Conservation (phyloP, 2,113 vertebrate species). For the Polyodon spathula region DNA sequence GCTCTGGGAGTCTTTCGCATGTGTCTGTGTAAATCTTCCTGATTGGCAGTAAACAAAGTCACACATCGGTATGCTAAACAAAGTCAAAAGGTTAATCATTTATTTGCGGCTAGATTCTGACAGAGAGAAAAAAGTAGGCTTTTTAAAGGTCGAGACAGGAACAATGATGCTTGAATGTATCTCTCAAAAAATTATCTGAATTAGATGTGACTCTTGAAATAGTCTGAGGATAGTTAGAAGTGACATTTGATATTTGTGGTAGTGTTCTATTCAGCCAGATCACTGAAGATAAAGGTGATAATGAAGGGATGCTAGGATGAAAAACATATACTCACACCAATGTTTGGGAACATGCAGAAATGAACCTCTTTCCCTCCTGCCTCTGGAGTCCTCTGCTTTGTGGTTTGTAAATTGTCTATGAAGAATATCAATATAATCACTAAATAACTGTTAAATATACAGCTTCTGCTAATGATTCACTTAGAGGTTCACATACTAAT, state of each 20-base stretch:
- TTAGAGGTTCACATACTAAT: neutral
- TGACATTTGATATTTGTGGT: too few relatives aligned
- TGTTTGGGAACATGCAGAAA: too few relatives aligned
- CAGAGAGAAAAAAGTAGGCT: neutral
- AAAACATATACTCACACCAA: too few relatives aligned
- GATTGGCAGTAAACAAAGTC: neutral
- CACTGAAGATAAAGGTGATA: too few relatives aligned
- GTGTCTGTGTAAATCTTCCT: neutral
- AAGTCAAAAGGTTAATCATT: neutral
- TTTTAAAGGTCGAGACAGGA: neutral
- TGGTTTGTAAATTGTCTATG: too few relatives aligned
- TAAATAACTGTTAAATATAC: too few relatives aligned
- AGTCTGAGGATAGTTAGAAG: too few relatives aligned
- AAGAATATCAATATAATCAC: neutral
- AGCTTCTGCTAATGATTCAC: too few relatives aligned
- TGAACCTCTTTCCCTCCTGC: too few relatives aligned
- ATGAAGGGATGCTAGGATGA: too few relatives aligned
- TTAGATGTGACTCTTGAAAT: neutral
- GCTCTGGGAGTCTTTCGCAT: neutral
- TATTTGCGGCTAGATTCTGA: neutral
- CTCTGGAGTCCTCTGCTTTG: too few relatives aligned
- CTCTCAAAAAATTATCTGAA: neutral
- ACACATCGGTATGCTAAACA: neutral
- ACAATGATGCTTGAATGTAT: neutral
- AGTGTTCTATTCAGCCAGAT: too few relatives aligned